These are phyloP conservation scores for Moxostoma hubbsi DNA, from an alignment of 2,797 vertebrate species.

Conservation along the genomic window DNA sequence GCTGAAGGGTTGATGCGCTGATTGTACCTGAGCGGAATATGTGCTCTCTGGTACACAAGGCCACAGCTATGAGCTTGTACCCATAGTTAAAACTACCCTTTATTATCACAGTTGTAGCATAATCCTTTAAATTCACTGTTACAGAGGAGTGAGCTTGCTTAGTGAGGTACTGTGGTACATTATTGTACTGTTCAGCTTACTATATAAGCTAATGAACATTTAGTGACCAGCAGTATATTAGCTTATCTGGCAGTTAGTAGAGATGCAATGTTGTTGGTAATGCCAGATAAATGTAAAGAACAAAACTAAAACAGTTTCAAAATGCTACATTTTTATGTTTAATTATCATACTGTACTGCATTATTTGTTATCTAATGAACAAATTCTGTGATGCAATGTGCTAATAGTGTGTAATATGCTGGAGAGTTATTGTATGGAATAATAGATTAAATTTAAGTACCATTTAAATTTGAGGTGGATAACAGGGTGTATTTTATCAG, in stretches of 20 bases:
- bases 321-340: neutral
- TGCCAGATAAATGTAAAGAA: neutral
- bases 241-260: neutral
- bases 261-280: neutral
- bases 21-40: constrained; percentile 60
- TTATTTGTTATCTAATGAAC: constrained; percentile 1
- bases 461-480: constrained; percentile 6
- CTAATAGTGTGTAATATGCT: neutral
- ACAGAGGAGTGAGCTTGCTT: neutral
- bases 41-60: constrained; percentile 4
- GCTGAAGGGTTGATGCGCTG: constrained; percentile 63
- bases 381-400: neutral
- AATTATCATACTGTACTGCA: neutral
- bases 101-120: neutral
- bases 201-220: no score
- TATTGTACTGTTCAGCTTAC: neutral
- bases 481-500: neutral
- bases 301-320: constrained; percentile 2
- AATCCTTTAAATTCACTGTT: neutral
- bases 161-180: neutral
- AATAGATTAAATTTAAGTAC: neutral
- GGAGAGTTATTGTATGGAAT: constrained; percentile 14
- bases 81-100: constrained; percentile 9
- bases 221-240: neutral
- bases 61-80: neutral